Evolutionary conservation across 2,888 invertebrate species (phyloP), one percentile per base, ranked within the genome.

Genomic region (Stenodera caucasica): DNA sequence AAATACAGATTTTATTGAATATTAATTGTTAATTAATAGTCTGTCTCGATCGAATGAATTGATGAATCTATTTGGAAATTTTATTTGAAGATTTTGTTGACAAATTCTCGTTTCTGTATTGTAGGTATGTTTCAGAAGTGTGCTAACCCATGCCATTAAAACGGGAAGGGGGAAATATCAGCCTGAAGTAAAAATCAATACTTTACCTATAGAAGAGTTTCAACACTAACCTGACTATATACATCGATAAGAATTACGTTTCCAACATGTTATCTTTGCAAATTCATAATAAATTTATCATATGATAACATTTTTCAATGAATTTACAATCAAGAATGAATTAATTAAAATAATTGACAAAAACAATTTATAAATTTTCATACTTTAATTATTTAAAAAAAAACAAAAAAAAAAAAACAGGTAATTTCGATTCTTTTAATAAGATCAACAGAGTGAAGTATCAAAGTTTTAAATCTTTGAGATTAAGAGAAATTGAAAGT

Each of bases 171-270:
- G 67, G 66, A 69, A 70, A 71, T 72, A 73, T 72, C 70, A 71
- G 67, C 69, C 68, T 67, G 67, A 69, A 67, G 68, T 67, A 70
- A 73, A 73, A 73, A 75, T 75, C 75, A 75, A 75, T 75, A 75
- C 73, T 70, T 68, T 70, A 70, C 69, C 69, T 71, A 71, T 63
- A 63, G 63, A 63, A 60, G 63, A 63, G 63, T 63, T 63, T 63
- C 57, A 55, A 63, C 60, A 63, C 63, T 63, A 63, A 63, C 57
- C 63, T 60, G 60, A 63, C 57, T 60, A 37, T 60, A 57, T 60
- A 57, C 57, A 63, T 63, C 57, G 60, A 63, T 63, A 63, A 60
- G 57, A 54, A 54, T 59, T 49, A 57, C 50, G 37, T 57, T 61
- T 35, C 23, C 52, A 23, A 51, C 29, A n/a, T 40, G 37, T 37